phyloP scores from a whole-genome alignment of 2,888 invertebrate species.

The Hoplodrina ambigua region DNA sequence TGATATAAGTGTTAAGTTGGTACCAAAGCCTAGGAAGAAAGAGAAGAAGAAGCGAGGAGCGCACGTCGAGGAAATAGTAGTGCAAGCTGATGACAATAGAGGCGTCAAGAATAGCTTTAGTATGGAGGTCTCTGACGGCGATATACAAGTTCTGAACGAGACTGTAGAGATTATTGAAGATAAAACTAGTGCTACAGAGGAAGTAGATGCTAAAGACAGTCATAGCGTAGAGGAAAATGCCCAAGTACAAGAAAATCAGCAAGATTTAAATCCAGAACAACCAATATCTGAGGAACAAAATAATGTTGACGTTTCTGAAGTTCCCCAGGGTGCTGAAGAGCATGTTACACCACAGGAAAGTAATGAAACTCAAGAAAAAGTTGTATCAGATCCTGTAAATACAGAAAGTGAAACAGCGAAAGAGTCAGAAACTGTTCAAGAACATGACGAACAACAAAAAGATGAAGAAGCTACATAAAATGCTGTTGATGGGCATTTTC shows the following conservation, averaged over 20 bases:
- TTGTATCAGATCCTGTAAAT: conserved; percentile 15
- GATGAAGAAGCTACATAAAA: conserved; percentile 35
- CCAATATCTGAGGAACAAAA: conserved; percentile 17
- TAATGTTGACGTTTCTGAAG: conserved; percentile 14
- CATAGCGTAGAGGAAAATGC: conserved; percentile 50
- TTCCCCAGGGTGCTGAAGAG: conserved; percentile 1
- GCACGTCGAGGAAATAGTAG: conserved; percentile 76
- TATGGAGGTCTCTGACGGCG: conserved; percentile 84
- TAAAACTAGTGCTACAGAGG: conserved; percentile 54
- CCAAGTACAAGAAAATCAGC: conserved; percentile 46
- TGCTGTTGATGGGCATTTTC: conserved; percentile 39
- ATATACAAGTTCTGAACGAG: conserved; percentile 81
- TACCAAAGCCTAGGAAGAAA: conserved; percentile 91
- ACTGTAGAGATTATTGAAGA: conserved; percentile 77
- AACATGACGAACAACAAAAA: conserved; percentile 15
- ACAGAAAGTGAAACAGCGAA: conserved; percentile 20
- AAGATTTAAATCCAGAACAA: conserved; percentile 27
- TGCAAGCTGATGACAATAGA: conserved; percentile 74
- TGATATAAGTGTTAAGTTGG: conserved; percentile 94
- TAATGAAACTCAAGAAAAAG: conserved; percentile 19
- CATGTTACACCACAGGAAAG: conserved; percentile 3
- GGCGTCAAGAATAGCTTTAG: conserved; percentile 84
- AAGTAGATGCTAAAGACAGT: conserved; percentile 51
- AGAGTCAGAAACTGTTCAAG: conserved; percentile 27
- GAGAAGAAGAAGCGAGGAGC: conserved; percentile 82